Evolutionary conservation across 2,888 invertebrate genomes (phyloP), one percentile per base, ranked within the genome.

Genomic region (Leucophora obtusa): DNA sequence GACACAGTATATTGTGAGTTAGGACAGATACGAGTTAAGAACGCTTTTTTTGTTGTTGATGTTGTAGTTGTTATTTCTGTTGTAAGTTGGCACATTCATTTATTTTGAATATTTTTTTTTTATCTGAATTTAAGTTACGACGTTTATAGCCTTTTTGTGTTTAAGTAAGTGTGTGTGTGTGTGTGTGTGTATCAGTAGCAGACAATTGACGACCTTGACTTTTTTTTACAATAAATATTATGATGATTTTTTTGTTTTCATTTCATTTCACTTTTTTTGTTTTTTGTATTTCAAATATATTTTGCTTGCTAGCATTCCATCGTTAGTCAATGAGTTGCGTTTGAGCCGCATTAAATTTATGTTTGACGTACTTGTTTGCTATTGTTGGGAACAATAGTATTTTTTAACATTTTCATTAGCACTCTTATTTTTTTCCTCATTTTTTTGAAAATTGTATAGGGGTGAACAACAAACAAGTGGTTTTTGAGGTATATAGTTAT

Each of bases 161-260:
- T 28, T n/a, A 5, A 28, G 4, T 28, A 5, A n/a, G 10, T 24
- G 24, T n/a, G 9, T 56, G 66, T 28, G 11, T 24, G 10, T 24
- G 24, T n/a, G 9, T 56, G 66, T 73, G 82, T 74, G 79, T 83
- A 82, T 68, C 18, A 83, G 84, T 83, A 87, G 87, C 87, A 87
- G 87, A 87, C 87, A 84, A 87, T 85, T 85, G 87, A 84, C 87
- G 87, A 87, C 87, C 87, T 87, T 87, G 87, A 87, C 86, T 85
- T 86, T 85, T 87, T 28, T 86, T 77, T 66, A n/a, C 71, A 78
- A n/a, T n/a, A n/a, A n/a, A n/a, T n/a, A n/a, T n/a, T 62, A 60
- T 78, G 71, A 66, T 72, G 77, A 60, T 72, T 9, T 62, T 38
- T 17, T 58, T 60, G 60, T 56, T 63, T 28, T 28, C 7, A 28